These are phyloP conservation scores for Mya arenaria DNA, from an alignment of 1,140 invertebrate species.

Conservation along the genomic window DNA sequence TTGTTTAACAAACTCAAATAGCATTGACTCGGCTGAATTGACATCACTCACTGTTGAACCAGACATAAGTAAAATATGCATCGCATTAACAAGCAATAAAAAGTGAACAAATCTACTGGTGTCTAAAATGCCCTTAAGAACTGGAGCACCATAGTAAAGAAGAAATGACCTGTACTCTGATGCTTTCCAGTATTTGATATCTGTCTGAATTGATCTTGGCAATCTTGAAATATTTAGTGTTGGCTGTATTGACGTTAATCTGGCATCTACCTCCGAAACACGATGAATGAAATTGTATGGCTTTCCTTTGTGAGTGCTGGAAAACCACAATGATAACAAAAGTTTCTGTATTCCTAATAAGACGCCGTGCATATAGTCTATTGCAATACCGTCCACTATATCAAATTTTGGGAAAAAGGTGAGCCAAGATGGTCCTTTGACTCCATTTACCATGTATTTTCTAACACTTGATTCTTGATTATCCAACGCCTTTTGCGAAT, in stretches of 20 bases:
- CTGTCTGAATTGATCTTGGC: constrained; percentile 51
- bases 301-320: neutral
- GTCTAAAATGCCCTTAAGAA: constrained; percentile 44
- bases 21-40: constrained; percentile 20
- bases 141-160: constrained; percentile 48
- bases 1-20: constrained; percentile 37
- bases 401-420: constrained; percentile 43
- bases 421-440: constrained; percentile 57
- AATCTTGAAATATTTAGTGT: constrained; percentile 54
- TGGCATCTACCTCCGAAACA: constrained; percentile 28
- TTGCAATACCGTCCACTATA: constrained; percentile 52
- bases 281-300: neutral
- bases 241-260: constrained; percentile 32
- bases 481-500: neutral
- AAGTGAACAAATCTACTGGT: constrained; percentile 41
- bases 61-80: constrained; percentile 42
- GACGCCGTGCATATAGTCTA: constrained; percentile 61
- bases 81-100: constrained; percentile 43
- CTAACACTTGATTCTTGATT: neutral
- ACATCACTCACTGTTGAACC: constrained; percentile 41
- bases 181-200: constrained; percentile 59
- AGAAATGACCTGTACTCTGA: constrained; percentile 60
- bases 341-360: constrained; percentile 56
- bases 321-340: constrained; percentile 53
- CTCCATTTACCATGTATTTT: constrained; percentile 30